These are phyloP conservation scores for Saccostrea echinata DNA, from an alignment of 1,140 invertebrate species.

Conservation along the genomic window DNA sequence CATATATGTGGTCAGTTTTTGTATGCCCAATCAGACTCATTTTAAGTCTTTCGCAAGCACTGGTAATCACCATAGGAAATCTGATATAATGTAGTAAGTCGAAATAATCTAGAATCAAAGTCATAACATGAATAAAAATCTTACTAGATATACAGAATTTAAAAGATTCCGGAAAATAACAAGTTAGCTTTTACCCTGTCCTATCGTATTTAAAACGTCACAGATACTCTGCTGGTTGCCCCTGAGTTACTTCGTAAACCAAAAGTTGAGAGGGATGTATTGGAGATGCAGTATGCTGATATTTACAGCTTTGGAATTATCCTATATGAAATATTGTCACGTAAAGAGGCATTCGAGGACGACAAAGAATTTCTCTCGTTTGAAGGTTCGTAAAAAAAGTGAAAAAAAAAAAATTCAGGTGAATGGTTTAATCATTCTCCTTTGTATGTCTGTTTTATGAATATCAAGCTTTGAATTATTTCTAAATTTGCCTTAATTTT, in stretches of 20 bases:
- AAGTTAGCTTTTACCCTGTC: too few species aligned
- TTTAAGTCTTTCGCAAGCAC: too few species aligned
- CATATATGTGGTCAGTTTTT: too few species aligned
- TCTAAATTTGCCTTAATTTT: not conserved
- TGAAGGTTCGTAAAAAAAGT: slow-evolving; percentile 55
- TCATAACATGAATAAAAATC: too few species aligned
- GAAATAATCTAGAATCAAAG: too few species aligned
- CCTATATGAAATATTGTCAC: slow-evolving; percentile 80
- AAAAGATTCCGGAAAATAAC: too few species aligned
- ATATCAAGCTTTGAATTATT: too few species aligned
- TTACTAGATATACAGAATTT: too few species aligned
- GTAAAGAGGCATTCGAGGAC: slow-evolving; percentile 67
- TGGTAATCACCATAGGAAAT: too few species aligned
- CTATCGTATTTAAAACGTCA: not conserved
- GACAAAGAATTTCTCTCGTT: slow-evolving; percentile 58
- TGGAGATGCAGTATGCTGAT: slow-evolving; percentile 88
- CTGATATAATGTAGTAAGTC: too few species aligned
- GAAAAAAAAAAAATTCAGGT: not conserved
- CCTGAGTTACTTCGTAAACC: slow-evolving; percentile 90
- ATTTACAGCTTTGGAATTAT: slow-evolving; percentile 98
- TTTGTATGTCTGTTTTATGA: too few species aligned
- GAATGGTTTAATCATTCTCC: not conserved
- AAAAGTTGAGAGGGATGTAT: not conserved
- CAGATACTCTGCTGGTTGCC: slow-evolving; percentile 89
- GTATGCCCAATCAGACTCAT: too few species aligned